Evolutionary conservation across 2,113 vertebrate species (phyloP).

Genomic region (Cettia cetti): DNA sequence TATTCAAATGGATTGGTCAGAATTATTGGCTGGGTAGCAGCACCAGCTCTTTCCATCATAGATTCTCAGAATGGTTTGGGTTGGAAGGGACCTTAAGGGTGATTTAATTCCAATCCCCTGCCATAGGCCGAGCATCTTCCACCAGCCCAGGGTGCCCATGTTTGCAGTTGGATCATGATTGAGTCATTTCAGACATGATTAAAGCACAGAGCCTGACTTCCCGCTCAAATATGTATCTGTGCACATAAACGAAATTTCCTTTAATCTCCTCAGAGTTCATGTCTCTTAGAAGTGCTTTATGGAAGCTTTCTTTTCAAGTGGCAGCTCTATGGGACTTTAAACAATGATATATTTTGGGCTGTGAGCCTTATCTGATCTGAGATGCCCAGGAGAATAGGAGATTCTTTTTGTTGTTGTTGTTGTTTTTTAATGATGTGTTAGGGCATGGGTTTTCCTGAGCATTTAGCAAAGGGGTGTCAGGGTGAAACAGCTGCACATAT

Average conservation of each 20-base stretch:
- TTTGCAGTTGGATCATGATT: not conserved
- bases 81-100: not conserved
- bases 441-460: constrained; percentile 37
- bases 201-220: constrained; percentile 19
- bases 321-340: not conserved
- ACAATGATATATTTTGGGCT: not conserved
- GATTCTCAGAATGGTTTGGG: not conserved
- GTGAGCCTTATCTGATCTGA: not conserved
- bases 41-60: not conserved
- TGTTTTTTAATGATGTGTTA: constrained; percentile 33
- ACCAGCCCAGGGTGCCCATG: not conserved
- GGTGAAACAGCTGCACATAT: constrained; percentile 54
- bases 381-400: not conserved
- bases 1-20: constrained; percentile 39
- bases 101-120: not conserved
- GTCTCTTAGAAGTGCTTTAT: not conserved
- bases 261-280: not conserved
- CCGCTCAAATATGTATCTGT: not conserved
- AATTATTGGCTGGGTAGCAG: not conserved
- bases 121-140: not conserved
- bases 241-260: not conserved
- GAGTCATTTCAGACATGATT: constrained; percentile 7
- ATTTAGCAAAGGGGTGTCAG: constrained; percentile 60
- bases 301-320: not conserved
- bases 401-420: not conserved